Evolutionary conservation across 2,888 invertebrate species (phyloP).

Genomic region (Drosophila diplacantha): DNA sequence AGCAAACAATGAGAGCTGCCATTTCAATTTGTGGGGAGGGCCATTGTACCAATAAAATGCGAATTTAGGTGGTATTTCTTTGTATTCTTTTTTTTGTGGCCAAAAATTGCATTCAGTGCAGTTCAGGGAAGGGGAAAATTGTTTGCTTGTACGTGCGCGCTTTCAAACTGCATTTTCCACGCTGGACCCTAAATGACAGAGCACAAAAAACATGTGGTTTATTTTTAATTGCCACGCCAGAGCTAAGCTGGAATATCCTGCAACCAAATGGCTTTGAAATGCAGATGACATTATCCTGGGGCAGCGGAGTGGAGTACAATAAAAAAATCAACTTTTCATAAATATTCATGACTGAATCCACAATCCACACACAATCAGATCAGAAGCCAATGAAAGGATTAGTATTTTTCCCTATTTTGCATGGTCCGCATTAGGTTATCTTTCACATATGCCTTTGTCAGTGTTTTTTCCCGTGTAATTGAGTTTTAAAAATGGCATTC

Average conservation of each 20-base stretch:
- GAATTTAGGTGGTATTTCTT: neutral
- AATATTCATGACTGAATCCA: neutral
- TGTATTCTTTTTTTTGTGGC: neutral
- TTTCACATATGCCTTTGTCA: neutral
- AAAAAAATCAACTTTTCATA: neutral
- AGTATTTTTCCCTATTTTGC: neutral
- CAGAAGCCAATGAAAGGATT: neutral
- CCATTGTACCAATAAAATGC: slow-evolving; percentile 7
- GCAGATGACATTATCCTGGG: neutral
- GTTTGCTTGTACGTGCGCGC: slow-evolving; percentile 12
- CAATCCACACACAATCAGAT: neutral
- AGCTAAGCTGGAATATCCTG: neutral
- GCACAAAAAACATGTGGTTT: slow-evolving; percentile 4
- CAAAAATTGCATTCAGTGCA: slow-evolving; percentile 6
- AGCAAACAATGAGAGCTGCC: slow-evolving; percentile 16
- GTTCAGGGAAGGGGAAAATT: slow-evolving; percentile 17
- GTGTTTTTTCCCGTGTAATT: slow-evolving; percentile 7
- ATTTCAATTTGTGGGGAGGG: neutral
- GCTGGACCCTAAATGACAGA: slow-evolving; percentile 14
- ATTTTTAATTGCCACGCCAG: slow-evolving; percentile 17
- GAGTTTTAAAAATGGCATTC: slow-evolving; percentile 12
- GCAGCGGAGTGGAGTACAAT: neutral
- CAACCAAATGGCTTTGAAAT: slow-evolving; percentile 3
- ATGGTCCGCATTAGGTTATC: neutral
- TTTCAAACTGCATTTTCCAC: slow-evolving; percentile 12